phyloP scores from a whole-genome alignment of 2,797 vertebrate genomes.

The Hemibagrus guttatus region DNA sequence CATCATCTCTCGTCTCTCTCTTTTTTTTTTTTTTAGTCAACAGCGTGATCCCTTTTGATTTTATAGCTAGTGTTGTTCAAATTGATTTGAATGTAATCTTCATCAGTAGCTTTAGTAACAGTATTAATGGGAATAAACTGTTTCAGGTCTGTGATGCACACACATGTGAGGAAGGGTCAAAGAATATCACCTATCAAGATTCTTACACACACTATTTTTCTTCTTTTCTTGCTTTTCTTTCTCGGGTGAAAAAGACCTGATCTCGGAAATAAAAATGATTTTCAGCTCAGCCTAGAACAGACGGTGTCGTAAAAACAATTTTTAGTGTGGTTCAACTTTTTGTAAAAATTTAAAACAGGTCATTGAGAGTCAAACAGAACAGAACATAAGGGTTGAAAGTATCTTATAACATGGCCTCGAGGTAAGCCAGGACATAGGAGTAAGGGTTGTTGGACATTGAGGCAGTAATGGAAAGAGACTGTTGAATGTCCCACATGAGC shows the following conservation, averaged over 20 bases:
- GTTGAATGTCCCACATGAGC: conserved; percentile 8
- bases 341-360: not conserved
- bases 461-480: not conserved
- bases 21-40: not conserved
- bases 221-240: not conserved
- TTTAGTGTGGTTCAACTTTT: not conserved
- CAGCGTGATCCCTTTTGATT: not conserved
- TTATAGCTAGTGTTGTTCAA: not conserved
- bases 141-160: not conserved
- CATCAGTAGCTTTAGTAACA: not conserved
- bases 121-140: not conserved
- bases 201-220: not conserved
- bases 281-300: not conserved
- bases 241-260: not conserved
- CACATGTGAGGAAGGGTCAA: not conserved
- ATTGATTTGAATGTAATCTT: not conserved
- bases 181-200: not conserved
- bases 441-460: not conserved
- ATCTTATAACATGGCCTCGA: not conserved
- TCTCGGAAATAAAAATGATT: not conserved
- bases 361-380: not conserved
- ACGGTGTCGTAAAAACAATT: not conserved
- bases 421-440: not conserved
- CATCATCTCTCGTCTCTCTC: not conserved
- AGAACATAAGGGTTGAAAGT: not conserved